A percentile compares a stretch with the other conserved stretches of the same genome.
Evolutionary conservation across 1,140 invertebrate genomes (phyloP).

Genomic region (Plectrocnemia conspersa): DNA sequence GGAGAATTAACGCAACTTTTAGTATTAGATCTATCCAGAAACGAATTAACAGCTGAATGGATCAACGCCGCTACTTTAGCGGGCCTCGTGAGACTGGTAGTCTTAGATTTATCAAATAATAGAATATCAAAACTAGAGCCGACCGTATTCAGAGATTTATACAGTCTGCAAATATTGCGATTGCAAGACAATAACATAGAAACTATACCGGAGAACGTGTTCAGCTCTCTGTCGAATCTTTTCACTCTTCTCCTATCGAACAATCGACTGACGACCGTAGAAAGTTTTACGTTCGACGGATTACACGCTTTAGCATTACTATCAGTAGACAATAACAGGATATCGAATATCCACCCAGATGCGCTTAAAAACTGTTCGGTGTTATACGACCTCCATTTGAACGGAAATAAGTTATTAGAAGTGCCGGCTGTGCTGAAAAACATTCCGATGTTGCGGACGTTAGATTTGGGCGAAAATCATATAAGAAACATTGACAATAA

Average conservation of each 20-base stretch:
- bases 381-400: slow-evolving; percentile 82
- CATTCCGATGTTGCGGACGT: slow-evolving; percentile 74
- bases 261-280: slow-evolving; percentile 75
- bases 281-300: slow-evolving; percentile 72
- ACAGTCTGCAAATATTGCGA: slow-evolving; percentile 74
- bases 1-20: slow-evolving; percentile 74
- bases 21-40: slow-evolving; percentile 78
- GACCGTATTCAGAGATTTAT: slow-evolving; percentile 73
- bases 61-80: slow-evolving; percentile 81
- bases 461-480: slow-evolving; percentile 86
- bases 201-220: slow-evolving; percentile 74
- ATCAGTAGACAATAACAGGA: slow-evolving; percentile 78
- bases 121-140: slow-evolving; percentile 73
- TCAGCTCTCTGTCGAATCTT: slow-evolving; percentile 72
- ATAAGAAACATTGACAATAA: slow-evolving; percentile 78
- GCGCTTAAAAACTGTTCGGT: slow-evolving; percentile 79
- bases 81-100: slow-evolving; percentile 72
- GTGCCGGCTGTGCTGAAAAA: slow-evolving; percentile 80
- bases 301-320: slow-evolving; percentile 72
- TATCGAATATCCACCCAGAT: slow-evolving; percentile 70
- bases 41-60: slow-evolving; percentile 82
- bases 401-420: slow-evolving; percentile 76
- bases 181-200: slow-evolving; percentile 81
- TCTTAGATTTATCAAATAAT: slow-evolving; percentile 78
- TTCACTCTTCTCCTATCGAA: slow-evolving; percentile 81